Conservation (phyloP, 2,113 vertebrate species). For the Nyctibius bracteatus region DNA sequence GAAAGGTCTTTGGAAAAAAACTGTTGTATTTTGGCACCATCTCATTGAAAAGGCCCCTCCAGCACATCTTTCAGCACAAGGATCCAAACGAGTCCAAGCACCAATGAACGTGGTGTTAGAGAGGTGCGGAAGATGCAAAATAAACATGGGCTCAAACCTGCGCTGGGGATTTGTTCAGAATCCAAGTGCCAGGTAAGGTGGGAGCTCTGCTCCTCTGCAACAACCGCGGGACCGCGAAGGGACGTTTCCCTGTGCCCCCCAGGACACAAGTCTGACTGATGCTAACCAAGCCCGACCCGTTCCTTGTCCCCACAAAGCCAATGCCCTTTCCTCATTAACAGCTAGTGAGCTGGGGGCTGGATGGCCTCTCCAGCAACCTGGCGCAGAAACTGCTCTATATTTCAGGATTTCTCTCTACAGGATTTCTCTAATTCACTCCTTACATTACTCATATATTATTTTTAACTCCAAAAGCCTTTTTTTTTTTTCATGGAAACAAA, state of each 20-base stretch:
- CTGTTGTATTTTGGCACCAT: not conserved
- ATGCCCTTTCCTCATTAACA: not conserved
- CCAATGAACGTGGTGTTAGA: fast-evolving
- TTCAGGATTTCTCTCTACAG: not conserved
- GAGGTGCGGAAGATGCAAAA: not conserved
- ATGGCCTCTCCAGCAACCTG: not conserved
- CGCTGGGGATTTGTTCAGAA: not conserved
- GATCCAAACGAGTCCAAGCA: not conserved
- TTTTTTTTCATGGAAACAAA: not conserved
- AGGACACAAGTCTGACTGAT: not conserved
- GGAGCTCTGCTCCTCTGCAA: not conserved
- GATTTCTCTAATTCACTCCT: not conserved
- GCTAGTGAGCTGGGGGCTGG: not conserved
- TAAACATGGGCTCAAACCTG: not conserved
- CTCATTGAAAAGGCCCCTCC: not conserved
- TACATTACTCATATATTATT: not conserved
- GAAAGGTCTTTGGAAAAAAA: not conserved
- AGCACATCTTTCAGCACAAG: not conserved
- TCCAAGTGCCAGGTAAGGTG: not conserved
- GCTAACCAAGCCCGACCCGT: not conserved
- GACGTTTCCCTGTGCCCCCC: not conserved
- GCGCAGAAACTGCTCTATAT: not conserved
- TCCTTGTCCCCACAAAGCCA: too few relatives aligned
- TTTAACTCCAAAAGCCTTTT: not conserved
- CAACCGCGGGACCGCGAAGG: fast-evolving